phyloP scores from a whole-genome alignment of 2,113 vertebrate genomes.

The Nicator chloris region DNA sequence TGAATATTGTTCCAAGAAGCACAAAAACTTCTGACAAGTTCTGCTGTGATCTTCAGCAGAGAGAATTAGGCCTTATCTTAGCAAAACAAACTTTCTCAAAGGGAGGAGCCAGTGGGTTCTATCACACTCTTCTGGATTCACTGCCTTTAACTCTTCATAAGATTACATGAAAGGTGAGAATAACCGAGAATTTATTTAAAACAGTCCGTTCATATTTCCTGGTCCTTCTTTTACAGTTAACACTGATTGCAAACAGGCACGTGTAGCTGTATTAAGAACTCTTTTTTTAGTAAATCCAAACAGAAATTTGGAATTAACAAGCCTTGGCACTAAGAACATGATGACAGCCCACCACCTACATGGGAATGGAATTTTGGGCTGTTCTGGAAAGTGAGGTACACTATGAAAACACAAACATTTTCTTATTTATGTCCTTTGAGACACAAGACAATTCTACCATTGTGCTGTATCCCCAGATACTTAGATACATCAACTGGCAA shows the following conservation, averaged over 20 bases:
- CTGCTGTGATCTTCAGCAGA: background rate
- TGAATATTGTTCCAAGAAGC: background rate
- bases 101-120: background rate
- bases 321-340: background rate
- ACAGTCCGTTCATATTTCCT: background rate
- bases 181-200: background rate
- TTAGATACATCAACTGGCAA: background rate
- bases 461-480: background rate
- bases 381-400: background rate
- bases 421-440: background rate
- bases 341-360: background rate
- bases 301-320: background rate
- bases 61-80: background rate
- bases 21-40: background rate
- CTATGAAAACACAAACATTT: background rate
- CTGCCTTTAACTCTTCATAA: background rate
- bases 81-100: background rate
- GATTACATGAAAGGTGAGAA: background rate
- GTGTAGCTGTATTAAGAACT: background rate
- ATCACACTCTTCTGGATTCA: background rate
- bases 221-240: background rate
- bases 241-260: background rate
- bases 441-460: background rate
- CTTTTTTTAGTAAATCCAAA: background rate
- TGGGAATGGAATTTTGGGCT: background rate